phyloP scores from a whole-genome alignment of 1,140 invertebrate species.

The Cyclargus thomasi region DNA sequence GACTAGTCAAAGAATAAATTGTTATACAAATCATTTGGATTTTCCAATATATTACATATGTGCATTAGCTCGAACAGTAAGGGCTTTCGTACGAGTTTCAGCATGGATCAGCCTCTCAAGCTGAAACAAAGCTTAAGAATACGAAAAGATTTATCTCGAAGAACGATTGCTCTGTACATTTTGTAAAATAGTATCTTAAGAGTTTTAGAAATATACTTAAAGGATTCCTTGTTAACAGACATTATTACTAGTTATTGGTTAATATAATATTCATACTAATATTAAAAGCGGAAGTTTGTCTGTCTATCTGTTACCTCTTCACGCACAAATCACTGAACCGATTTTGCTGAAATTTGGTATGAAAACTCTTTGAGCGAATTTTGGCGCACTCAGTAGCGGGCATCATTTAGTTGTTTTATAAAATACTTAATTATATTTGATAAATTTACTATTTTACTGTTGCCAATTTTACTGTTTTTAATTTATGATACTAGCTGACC shows the following conservation, averaged over 20 bases:
- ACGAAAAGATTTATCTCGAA: conserved; percentile 15
- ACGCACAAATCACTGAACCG: too few relatives aligned
- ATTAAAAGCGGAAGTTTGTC: too few relatives aligned
- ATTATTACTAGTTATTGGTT: neutral
- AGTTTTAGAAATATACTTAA: neutral
- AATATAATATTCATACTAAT: too few relatives aligned
- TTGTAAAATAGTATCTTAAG: conserved; percentile 1
- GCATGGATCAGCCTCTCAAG: conserved; percentile 11
- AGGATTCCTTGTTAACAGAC: neutral
- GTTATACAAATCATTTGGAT: neutral
- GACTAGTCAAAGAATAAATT: neutral
- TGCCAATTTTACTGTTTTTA: too few relatives aligned
- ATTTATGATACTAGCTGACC: too few relatives aligned
- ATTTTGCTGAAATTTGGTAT: too few relatives aligned
- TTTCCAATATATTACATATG: conserved; percentile 5
- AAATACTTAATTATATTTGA: too few relatives aligned
- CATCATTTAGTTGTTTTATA: too few relatives aligned
- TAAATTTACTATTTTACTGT: too few relatives aligned
- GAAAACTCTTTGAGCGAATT: too few relatives aligned
- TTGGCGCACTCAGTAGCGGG: too few relatives aligned
- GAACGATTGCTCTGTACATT: conserved; percentile 13
- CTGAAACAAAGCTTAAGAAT: conserved; percentile 15
- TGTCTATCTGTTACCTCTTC: too few relatives aligned
- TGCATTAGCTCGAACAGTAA: neutral
- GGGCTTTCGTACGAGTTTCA: conserved; percentile 8